Percentiles rank a stretch among this genome's conserved stretches.
Evolutionary conservation across 2,113 vertebrate species (phyloP).

Genomic region (Ameiurus melas): DNA sequence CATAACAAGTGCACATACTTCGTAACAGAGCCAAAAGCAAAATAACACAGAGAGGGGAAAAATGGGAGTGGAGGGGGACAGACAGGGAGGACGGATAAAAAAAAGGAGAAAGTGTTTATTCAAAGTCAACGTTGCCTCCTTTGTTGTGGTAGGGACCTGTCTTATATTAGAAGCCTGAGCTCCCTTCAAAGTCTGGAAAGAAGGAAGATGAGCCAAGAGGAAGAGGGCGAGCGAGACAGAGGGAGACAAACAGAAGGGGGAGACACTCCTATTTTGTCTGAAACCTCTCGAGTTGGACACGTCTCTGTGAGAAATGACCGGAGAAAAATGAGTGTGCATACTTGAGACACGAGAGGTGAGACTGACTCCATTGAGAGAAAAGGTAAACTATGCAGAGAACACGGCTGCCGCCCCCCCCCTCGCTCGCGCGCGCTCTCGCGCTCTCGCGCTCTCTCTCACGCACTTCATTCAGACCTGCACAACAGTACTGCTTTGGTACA

Average conservation of each 20-base stretch:
- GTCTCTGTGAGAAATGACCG: conserved; percentile 40
- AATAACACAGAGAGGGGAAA: conserved; percentile 56
- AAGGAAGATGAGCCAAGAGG: conserved; percentile 53
- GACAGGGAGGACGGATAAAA: conserved; percentile 37
- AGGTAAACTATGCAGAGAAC: conserved; percentile 38
- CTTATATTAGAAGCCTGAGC: conserved; percentile 57
- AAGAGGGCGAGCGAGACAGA: conserved; percentile 47
- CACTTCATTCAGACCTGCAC: conserved; percentile 20
- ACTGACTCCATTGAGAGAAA: conserved; percentile 51
- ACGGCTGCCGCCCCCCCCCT: neutral
- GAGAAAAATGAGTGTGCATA: conserved; percentile 43
- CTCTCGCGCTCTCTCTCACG: neutral
- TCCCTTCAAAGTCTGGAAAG: conserved; percentile 60
- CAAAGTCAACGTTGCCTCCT: conserved; percentile 55
- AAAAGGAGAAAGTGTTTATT: conserved; percentile 58
- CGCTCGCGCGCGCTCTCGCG: neutral
- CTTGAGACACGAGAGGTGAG: conserved; percentile 39
- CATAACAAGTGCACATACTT: conserved; percentile 62
- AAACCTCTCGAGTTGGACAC: conserved; percentile 44
- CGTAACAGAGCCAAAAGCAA: conserved; percentile 52
- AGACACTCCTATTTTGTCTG: conserved; percentile 55
- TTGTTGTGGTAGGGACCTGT: conserved; percentile 61
- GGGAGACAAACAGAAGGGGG: conserved; percentile 47
- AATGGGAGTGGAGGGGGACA: conserved; percentile 48
- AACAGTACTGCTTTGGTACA: conserved; percentile 16